phyloP scores from a whole-genome alignment of 2,888 invertebrate genomes.

The Unio pictorum region DNA sequence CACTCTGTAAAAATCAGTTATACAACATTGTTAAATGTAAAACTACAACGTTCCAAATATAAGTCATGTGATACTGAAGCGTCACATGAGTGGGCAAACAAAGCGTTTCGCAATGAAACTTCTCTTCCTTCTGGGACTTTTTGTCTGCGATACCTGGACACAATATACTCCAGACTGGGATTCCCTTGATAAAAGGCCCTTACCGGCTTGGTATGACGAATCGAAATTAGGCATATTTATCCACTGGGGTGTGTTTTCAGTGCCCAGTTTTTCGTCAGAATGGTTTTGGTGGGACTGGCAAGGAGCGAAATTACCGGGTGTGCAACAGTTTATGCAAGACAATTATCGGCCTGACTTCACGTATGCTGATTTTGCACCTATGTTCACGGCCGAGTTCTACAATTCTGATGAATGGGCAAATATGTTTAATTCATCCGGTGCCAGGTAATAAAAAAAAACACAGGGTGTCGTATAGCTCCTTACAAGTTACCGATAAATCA shows the following conservation, averaged over 20 bases:
- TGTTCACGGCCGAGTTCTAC: constrained; percentile 90
- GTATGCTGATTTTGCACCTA: constrained; percentile 90
- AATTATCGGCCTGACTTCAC: constrained; percentile 88
- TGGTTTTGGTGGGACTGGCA: constrained; percentile 94
- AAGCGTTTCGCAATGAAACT: too few relatives aligned
- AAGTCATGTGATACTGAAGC: too few relatives aligned
- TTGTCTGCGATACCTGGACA: too few relatives aligned
- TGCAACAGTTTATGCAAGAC: constrained; percentile 80
- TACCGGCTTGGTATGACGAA: constrained; percentile 75
- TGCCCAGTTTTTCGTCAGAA: constrained; percentile 74
- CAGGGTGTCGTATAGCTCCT: too few relatives aligned
- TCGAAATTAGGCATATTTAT: constrained; percentile 73
- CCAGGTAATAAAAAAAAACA: constrained; percentile 77
- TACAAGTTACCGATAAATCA: too few relatives aligned
- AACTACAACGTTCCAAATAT: too few relatives aligned
- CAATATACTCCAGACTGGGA: constrained; percentile 81
- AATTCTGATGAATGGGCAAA: constrained; percentile 87
- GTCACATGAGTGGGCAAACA: too few relatives aligned
- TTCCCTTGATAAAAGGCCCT: constrained; percentile 86
- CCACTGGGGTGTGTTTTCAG: constrained; percentile 73
- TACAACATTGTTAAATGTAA: too few relatives aligned
- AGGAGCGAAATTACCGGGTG: constrained; percentile 42
- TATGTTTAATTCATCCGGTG: constrained; percentile 87
- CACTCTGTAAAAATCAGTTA: too few relatives aligned
- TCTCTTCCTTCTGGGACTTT: too few relatives aligned